Conservation (phyloP, 2,113 vertebrate genomes). For the Poeciliopsis occidentalis region DNA sequence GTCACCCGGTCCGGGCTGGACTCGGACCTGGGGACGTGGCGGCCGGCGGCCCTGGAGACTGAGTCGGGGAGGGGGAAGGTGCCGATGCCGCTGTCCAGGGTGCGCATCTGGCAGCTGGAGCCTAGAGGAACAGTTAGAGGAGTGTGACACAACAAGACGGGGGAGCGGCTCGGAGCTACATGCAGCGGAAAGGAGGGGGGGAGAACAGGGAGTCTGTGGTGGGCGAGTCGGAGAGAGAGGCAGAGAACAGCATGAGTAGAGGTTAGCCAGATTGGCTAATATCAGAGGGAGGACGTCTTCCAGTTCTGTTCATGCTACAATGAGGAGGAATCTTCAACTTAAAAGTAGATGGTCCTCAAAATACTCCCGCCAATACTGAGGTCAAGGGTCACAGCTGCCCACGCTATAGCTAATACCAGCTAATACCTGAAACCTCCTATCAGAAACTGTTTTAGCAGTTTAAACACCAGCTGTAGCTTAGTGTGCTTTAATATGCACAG, state of each 20-base stretch:
- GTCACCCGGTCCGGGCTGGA: constrained; percentile 66
- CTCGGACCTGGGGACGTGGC: constrained; percentile 82
- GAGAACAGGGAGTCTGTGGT: constrained; percentile 57
- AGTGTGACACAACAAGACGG: constrained; percentile 44
- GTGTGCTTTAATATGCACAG: too few species aligned
- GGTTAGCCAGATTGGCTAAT: too few species aligned
- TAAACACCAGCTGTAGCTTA: too few species aligned
- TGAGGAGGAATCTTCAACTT: too few species aligned
- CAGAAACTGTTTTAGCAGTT: too few species aligned
- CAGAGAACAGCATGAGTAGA: constrained; percentile 10
- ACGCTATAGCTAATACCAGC: too few species aligned
- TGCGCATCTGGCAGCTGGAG: constrained; percentile 92
- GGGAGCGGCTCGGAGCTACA: constrained; percentile 56
- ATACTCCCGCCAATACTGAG: too few species aligned
- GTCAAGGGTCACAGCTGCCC: too few species aligned
- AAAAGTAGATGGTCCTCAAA: too few species aligned
- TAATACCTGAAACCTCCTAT: too few species aligned
- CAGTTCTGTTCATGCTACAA: too few species aligned
- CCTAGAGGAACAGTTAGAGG: constrained; percentile 79
- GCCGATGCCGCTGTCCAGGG: constrained; percentile 94
- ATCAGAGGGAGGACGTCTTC: too few species aligned
- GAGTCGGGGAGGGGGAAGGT: constrained; percentile 92
- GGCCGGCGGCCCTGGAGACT: constrained; percentile 77
- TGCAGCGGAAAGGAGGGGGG: constrained; percentile 69
- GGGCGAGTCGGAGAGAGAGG: constrained; percentile 34